Percentiles rank a stretch among this genome's conserved stretches.
These are phyloP conservation scores for Mesoclemmys tuberculata DNA, from an alignment of 2,113 vertebrate species.

Conservation along the genomic window DNA sequence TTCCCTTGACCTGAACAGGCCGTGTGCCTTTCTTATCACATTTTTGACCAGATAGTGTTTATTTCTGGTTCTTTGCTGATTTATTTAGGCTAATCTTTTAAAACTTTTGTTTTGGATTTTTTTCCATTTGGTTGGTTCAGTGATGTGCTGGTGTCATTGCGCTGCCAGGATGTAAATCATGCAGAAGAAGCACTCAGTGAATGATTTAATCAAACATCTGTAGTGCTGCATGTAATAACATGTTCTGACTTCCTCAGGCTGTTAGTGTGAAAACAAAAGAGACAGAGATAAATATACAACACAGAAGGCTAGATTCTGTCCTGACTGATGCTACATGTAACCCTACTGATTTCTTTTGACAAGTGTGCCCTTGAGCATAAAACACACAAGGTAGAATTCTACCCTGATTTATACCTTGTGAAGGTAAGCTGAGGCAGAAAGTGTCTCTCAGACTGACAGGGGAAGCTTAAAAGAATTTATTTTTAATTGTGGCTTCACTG, in stretches of 20 bases:
- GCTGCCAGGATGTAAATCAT: background rate
- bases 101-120: background rate
- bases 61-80: background rate
- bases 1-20: background rate
- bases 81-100: background rate
- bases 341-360: background rate
- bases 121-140: background rate
- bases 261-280: background rate
- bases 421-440: background rate
- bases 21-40: rapidly evolving
- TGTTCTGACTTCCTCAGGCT: background rate
- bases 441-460: background rate
- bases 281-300: background rate
- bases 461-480: background rate
- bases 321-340: background rate
- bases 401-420: background rate
- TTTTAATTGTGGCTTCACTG: background rate
- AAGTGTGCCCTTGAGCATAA: background rate
- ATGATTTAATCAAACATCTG: background rate
- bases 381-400: background rate
- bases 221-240: background rate
- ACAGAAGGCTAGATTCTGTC: background rate
- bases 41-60: background rate
- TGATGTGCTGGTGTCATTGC: background rate
- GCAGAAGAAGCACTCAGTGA: background rate